These are phyloP conservation scores for Pterostichus madidus DNA, from an alignment of 2,888 invertebrate species.

Conservation along the genomic window DNA sequence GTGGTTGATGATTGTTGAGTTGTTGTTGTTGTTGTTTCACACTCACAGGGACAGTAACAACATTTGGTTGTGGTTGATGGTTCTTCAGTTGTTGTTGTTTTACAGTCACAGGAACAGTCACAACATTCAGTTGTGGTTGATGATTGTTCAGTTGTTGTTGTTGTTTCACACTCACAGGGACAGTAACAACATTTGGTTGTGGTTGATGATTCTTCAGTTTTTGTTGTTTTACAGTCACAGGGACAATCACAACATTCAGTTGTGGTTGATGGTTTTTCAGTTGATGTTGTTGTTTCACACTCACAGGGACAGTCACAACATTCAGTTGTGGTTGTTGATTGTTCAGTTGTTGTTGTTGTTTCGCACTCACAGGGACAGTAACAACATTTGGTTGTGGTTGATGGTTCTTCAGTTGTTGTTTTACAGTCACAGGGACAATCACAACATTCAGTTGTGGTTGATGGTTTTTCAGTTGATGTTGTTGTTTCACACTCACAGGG, in stretches of 20 bases:
- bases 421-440: neutral
- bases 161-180: neutral
- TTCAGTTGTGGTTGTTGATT: too few species aligned
- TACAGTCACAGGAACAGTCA: neutral
- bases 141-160: neutral
- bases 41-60: constrained; percentile 1
- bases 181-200: neutral
- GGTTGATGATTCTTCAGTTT: neutral
- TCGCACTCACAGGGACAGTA: constrained; percentile 6
- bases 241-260: neutral
- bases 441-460: neutral
- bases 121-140: constrained; percentile 2
- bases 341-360: neutral
- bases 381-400: neutral
- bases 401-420: constrained; percentile 9
- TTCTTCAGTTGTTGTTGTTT: neutral
- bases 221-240: neutral
- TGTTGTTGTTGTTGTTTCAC: neutral
- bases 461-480: neutral
- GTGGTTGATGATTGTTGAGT: neutral
- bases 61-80: neutral
- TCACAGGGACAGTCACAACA: too few species aligned
- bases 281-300: neutral
- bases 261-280: constrained; percentile 10
- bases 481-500: neutral